phyloP scores from a whole-genome alignment of 1,140 invertebrate species.

The Lepidurus packardi region DNA sequence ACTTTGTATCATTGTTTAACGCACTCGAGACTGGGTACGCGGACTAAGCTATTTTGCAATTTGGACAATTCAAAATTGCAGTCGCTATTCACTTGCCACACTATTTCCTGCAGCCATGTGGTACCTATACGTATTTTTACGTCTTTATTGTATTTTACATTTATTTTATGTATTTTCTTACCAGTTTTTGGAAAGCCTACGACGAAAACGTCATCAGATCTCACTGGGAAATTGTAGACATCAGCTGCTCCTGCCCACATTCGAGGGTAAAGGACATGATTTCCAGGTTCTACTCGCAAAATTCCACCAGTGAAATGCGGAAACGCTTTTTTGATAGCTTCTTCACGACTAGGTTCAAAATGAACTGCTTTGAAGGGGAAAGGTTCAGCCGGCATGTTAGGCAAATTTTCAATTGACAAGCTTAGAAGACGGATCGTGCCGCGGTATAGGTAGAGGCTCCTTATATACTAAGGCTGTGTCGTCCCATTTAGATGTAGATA shows the following conservation, averaged over 20 bases:
- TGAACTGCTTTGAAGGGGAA: no score
- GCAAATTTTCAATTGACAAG: no score
- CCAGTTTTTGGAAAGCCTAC: constrained; percentile 31
- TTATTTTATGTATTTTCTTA: constrained; percentile 9
- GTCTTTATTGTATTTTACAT: no score
- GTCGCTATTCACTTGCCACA: constrained; percentile 44
- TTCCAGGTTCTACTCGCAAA: constrained; percentile 28
- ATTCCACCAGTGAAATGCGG: constrained; percentile 27
- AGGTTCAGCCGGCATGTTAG: no score
- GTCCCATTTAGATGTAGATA: no score
- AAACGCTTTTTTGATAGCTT: background rate
- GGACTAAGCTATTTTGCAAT: background rate
- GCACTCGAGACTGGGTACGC: background rate
- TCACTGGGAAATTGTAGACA: constrained; percentile 23
- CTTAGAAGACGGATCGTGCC: no score
- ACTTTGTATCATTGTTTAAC: background rate
- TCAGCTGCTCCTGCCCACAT: constrained; percentile 27
- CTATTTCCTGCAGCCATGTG: constrained; percentile 46
- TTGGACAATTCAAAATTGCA: constrained; percentile 44
- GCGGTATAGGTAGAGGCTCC: no score
- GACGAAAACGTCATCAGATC: constrained; percentile 27
- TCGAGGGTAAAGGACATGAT: constrained; percentile 26
- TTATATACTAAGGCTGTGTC: no score
- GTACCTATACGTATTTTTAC: constrained; percentile 40
- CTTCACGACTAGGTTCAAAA: no score